Conservation (phyloP, 1,140 invertebrate genomes). For the Halictus rubicundus region DNA sequence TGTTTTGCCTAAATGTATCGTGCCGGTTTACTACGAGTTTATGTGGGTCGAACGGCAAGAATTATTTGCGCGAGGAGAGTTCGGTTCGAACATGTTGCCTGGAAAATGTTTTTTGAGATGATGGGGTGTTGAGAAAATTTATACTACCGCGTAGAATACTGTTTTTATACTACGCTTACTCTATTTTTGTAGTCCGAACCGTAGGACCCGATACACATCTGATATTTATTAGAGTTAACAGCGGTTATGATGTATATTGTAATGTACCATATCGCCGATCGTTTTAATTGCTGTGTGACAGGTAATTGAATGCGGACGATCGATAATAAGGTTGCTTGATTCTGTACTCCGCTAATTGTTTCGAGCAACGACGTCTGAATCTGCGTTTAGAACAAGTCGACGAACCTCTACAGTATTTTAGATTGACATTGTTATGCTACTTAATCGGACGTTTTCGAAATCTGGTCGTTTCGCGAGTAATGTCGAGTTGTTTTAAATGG, state of each 20-base stretch:
- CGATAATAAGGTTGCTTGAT: background rate
- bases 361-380: background rate
- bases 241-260: background rate
- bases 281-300: background rate
- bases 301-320: background rate
- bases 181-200: background rate
- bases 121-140: background rate
- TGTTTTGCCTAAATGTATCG: background rate
- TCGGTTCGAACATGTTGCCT: background rate
- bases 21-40: background rate
- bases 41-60: no score
- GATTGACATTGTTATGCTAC: background rate
- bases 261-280: background rate
- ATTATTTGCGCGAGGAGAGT: no score
- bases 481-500: no score
- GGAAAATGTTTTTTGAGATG: background rate
- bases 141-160: background rate
- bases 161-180: background rate
- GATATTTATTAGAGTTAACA: conserved; percentile 10
- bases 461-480: background rate
- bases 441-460: background rate
- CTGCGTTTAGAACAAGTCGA: background rate
- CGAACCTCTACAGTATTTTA: background rate
- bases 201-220: background rate
- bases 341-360: background rate